Evolutionary conservation across 1,140 invertebrate genomes (phyloP).

Genomic region (Ooceraea biroi): DNA sequence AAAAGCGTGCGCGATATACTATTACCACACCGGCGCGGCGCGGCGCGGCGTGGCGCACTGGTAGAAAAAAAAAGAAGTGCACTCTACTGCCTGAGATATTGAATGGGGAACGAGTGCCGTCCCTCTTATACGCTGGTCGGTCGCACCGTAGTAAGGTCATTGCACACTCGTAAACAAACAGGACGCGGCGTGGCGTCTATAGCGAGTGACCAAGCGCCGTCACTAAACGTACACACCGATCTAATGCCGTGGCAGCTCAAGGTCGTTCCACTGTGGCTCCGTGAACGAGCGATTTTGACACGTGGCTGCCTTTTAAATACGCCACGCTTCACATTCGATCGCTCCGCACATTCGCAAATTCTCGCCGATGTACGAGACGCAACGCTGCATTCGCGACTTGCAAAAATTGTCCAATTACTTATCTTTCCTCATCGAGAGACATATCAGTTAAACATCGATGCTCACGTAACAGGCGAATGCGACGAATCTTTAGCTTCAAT

Average conservation of each 20-base stretch:
- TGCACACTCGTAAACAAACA: constrained; percentile 75
- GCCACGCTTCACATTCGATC: constrained; percentile 15
- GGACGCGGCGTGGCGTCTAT: constrained; percentile 64
- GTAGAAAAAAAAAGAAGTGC: constrained; percentile 17
- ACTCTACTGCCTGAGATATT: constrained; percentile 70
- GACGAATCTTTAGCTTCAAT: background rate
- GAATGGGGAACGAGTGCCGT: constrained; percentile 71
- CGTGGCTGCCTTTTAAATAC: constrained; percentile 34
- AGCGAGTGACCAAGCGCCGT: constrained; percentile 62
- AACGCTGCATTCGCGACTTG: background rate
- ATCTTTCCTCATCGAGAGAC: background rate
- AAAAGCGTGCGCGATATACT: constrained; percentile 45
- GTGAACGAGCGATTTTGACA: constrained; percentile 17
- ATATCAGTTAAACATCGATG: background rate
- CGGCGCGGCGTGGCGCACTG: background rate
- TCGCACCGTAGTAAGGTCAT: constrained; percentile 67
- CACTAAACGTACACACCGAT: constrained; percentile 70
- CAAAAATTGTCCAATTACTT: background rate
- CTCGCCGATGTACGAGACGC: constrained; percentile 3
- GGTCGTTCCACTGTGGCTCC: constrained; percentile 49
- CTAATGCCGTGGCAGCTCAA: constrained; percentile 63
- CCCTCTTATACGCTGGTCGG: constrained; percentile 46
- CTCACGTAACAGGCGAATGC: constrained; percentile 1
- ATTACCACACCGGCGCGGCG: constrained; percentile 7
- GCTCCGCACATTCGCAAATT: constrained; percentile 18